A percentile compares a stretch with the other conserved stretches of the same genome.
These are phyloP conservation scores for Zeus faber DNA, from an alignment of 2,113 vertebrate species.

Conservation along the genomic window DNA sequence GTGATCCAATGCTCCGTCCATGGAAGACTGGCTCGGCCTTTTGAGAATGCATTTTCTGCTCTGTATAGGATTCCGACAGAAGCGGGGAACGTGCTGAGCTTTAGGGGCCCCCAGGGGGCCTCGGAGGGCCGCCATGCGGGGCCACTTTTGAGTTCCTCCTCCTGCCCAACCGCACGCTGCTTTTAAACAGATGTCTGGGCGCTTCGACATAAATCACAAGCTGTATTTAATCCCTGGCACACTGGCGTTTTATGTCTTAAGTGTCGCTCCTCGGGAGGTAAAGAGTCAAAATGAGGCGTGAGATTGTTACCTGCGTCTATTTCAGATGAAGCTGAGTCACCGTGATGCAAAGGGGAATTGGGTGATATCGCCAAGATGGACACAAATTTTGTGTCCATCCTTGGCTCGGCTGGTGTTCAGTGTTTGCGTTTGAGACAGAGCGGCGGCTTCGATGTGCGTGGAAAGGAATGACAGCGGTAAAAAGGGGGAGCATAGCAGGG, in stretches of 20 bases:
- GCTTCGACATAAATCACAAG: slow-evolving; percentile 59
- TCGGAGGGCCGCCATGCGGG: slow-evolving; percentile 12
- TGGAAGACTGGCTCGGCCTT: slow-evolving; percentile 46
- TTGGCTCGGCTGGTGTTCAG: too few relatives aligned
- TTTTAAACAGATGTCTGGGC: slow-evolving; percentile 70
- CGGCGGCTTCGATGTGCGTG: background rate
- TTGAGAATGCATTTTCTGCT: slow-evolving; percentile 53
- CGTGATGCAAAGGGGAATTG: too few relatives aligned
- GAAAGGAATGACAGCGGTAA: background rate
- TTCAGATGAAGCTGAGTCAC: too few relatives aligned
- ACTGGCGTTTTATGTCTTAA: slow-evolving; percentile 59
- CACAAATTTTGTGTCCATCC: too few relatives aligned
- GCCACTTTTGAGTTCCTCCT: slow-evolving; percentile 43
- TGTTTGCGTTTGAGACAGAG: too few relatives aligned
- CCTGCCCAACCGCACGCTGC: slow-evolving; percentile 40
- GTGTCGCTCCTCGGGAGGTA: slow-evolving; percentile 53
- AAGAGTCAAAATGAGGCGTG: slow-evolving; percentile 58
- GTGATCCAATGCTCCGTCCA: slow-evolving; percentile 57
- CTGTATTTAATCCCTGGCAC: slow-evolving; percentile 54
- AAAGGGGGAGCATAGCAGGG: background rate
- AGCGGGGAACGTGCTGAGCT: slow-evolving; percentile 48
- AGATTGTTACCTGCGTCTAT: slow-evolving; percentile 45
- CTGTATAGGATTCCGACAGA: slow-evolving; percentile 59
- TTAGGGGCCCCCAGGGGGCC: slow-evolving; percentile 1
- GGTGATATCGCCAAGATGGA: too few relatives aligned